Evolutionary conservation across 2,888 invertebrate genomes (phyloP).

Genomic region (Lordiphosa andalusiaca): DNA sequence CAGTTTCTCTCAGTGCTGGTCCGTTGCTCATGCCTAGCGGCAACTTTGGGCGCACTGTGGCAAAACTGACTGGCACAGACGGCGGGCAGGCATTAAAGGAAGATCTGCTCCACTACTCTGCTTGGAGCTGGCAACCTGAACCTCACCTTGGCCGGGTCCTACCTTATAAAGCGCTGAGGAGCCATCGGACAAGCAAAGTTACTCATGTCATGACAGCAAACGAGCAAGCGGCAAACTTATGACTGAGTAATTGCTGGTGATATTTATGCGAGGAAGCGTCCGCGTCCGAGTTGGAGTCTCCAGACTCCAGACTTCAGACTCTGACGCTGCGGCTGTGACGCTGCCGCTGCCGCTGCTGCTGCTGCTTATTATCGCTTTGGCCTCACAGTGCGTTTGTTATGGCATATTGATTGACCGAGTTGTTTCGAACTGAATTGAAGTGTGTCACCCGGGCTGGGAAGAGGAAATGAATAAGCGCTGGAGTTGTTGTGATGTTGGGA

Average conservation of each 20-base stretch:
- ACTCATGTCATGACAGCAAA: constrained; percentile 74
- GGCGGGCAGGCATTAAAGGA: constrained; percentile 64
- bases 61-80: constrained; percentile 7
- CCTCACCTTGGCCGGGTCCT: constrained; percentile 9
- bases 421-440: neutral
- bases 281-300: constrained; percentile 26
- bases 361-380: constrained; percentile 49
- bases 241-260: constrained; percentile 79
- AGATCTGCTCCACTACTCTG: constrained; percentile 40
- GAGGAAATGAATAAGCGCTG: no score
- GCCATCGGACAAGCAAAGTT: constrained; percentile 63
- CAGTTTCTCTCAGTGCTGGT: constrained; percentile 16
- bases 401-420: constrained; percentile 49
- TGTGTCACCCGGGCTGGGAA: neutral
- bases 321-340: constrained; percentile 14
- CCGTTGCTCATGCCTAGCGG: constrained; percentile 50
- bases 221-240: constrained; percentile 77
- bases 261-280: constrained; percentile 79
- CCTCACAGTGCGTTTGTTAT: constrained; percentile 45
- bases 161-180: constrained; percentile 60
- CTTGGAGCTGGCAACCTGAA: neutral
- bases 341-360: constrained; percentile 1
- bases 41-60: constrained; percentile 46
- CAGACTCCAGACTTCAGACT: constrained; percentile 7
- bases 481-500: no score